These are phyloP conservation scores for Nemapogon koenigi DNA, from an alignment of 2,888 invertebrate genomes.

Conservation along the genomic window DNA sequence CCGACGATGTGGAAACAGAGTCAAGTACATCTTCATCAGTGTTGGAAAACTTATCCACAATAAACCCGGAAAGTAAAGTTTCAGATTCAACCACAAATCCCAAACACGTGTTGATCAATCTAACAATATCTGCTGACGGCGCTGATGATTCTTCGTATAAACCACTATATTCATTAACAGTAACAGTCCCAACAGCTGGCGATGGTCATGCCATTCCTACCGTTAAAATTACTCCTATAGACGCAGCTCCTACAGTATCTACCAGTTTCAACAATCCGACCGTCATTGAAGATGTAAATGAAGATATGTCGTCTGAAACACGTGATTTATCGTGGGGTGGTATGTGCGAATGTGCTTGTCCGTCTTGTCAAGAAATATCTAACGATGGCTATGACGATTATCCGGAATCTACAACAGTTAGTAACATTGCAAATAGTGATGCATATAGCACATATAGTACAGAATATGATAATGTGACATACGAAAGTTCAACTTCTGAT, in stretches of 20 bases:
- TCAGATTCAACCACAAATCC: constrained; percentile 39
- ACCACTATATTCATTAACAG: constrained; percentile 79
- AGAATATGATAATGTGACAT: constrained; percentile 12
- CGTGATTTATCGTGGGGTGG: constrained; percentile 59
- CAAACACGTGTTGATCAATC: constrained; percentile 79
- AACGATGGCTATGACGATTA: constrained; percentile 49
- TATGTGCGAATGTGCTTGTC: constrained; percentile 77
- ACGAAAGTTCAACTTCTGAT: constrained; percentile 19
- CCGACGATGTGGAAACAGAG: constrained; percentile 21
- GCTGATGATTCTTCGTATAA: constrained; percentile 55
- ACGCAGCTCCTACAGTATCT: constrained; percentile 41
- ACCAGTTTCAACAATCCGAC: constrained; percentile 50
- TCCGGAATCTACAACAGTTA: constrained; percentile 25
- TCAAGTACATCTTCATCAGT: constrained; percentile 25
- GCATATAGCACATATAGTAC: constrained; percentile 13
- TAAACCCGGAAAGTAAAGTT: constrained; percentile 35
- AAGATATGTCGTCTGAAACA: constrained; percentile 25
- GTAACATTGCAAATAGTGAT: constrained; percentile 15
- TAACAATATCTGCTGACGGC: constrained; percentile 78
- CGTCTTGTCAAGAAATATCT: constrained; percentile 61
- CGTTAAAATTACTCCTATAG: constrained; percentile 61
- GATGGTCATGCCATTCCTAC: constrained; percentile 57
- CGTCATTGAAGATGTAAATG: constrained; percentile 33
- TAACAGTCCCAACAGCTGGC: constrained; percentile 75
- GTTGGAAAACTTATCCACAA: constrained; percentile 24